Percentiles rank a stretch among this genome's conserved stretches.
Conservation (phyloP, 23 tunicate genomes). For the Diplosoma virens region DNA sequence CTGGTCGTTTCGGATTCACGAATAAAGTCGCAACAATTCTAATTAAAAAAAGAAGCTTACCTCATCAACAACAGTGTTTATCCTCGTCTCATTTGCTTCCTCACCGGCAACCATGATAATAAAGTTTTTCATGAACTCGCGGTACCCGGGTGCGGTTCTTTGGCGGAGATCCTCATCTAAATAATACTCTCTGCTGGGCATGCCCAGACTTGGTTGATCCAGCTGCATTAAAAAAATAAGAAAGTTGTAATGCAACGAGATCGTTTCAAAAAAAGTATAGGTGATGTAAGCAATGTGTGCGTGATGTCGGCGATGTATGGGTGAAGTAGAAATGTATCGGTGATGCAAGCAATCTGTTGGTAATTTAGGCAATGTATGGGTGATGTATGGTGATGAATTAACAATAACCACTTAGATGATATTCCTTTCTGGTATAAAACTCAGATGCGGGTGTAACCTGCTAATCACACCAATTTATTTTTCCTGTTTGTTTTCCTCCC, state of each 20-base stretch:
- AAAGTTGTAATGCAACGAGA: too few relatives aligned
- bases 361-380: too few relatives aligned
- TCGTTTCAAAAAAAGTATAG: not conserved
- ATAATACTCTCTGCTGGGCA: constrained; percentile 93
- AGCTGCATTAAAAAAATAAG: constrained; percentile 34
- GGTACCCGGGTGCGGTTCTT: constrained; percentile 54
- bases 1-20: not conserved
- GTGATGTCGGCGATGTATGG: not conserved
- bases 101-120: constrained; percentile 34
- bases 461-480: too few relatives aligned
- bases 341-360: not conserved
- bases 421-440: too few relatives aligned
- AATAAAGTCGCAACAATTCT: not conserved
- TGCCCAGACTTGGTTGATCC: constrained; percentile 74
- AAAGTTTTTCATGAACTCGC: constrained; percentile 50
- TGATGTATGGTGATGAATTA: too few relatives aligned
- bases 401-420: too few relatives aligned
- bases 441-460: too few relatives aligned
- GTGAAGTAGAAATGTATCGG: not conserved
- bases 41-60: constrained; percentile 4
- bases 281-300: not conserved
- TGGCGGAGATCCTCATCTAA: constrained; percentile 29
- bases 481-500: too few relatives aligned
- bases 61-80: constrained; percentile 27
- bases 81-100: constrained; percentile 11